A percentile compares a stretch with the other conserved stretches of the same genome.
phyloP scores from a whole-genome alignment of 2,888 invertebrate genomes.

The Opisthograptis luteolata region DNA sequence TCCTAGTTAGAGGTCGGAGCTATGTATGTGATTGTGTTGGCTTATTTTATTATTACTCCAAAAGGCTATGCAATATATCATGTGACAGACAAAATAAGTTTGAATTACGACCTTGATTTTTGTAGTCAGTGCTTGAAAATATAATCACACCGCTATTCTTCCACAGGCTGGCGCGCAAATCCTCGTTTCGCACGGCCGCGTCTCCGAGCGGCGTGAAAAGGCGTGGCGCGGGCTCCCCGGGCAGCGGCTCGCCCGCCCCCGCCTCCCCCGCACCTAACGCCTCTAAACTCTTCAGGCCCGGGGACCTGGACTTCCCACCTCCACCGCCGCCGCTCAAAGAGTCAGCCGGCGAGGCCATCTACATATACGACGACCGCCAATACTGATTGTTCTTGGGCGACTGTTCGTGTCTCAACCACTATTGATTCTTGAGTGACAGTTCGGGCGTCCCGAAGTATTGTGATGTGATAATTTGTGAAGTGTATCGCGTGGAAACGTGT shows the following conservation, averaged over 20 bases:
- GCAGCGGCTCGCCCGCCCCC: conserved; percentile 70
- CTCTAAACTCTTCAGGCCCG: conserved; percentile 78
- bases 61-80: too few species aligned
- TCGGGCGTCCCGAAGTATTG: conserved; percentile 2
- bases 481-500: background rate
- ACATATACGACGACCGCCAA: conserved; percentile 79
- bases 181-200: conserved; percentile 85
- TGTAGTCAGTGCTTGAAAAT: too few species aligned
- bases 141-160: too few species aligned
- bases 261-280: conserved; percentile 79
- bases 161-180: conserved; percentile 86
- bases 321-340: conserved; percentile 83
- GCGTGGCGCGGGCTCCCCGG: conserved; percentile 74
- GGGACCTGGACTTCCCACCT: conserved; percentile 74
- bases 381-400: conserved; percentile 54
- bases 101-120: too few species aligned
- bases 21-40: too few species aligned
- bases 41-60: too few species aligned
- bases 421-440: conserved; percentile 17
- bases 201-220: conserved; percentile 74
- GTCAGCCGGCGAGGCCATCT: conserved; percentile 87
- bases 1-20: too few species aligned
- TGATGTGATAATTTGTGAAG: conserved; percentile 2
- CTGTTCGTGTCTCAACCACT: conserved; percentile 19
- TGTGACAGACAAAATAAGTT: too few species aligned